These are phyloP conservation scores for Amphibalanus amphitrite DNA, from an alignment of 1,140 invertebrate genomes.

Conservation along the genomic window DNA sequence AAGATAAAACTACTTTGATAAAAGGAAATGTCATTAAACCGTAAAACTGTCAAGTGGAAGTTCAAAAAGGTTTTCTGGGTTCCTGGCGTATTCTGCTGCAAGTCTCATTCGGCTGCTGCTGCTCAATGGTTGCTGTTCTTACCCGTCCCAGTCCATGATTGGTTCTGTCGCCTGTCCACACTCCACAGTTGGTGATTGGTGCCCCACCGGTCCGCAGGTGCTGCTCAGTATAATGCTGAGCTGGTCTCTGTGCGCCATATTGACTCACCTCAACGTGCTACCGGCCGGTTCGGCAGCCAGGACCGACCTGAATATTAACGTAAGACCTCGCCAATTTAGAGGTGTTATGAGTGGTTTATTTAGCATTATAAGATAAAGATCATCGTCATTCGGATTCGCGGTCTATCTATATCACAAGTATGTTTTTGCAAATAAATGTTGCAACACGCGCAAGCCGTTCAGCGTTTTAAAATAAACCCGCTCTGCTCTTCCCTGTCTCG, in stretches of 20 bases:
- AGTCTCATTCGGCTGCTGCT: too few species aligned
- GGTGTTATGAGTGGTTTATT: slow-evolving; percentile 9
- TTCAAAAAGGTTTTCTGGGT: too few species aligned
- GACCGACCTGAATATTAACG: slow-evolving; percentile 49
- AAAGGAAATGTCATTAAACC: too few species aligned
- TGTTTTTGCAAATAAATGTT: background rate
- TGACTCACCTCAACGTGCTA: slow-evolving; percentile 48
- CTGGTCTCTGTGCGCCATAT: slow-evolving; percentile 55
- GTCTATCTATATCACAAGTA: slow-evolving; percentile 9
- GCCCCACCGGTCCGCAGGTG: too few species aligned
- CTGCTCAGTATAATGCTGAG: slow-evolving; percentile 58
- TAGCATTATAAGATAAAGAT: background rate
- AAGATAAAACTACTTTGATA: too few species aligned
- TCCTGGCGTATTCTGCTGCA: too few species aligned
- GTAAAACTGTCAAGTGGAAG: too few species aligned
- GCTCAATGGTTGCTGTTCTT: too few species aligned
- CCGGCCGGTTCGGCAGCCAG: slow-evolving; percentile 48
- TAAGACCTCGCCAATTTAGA: slow-evolving; percentile 11
- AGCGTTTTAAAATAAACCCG: background rate
- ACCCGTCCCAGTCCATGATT: too few species aligned
- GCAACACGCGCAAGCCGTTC: slow-evolving; percentile 1
- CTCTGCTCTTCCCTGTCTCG: too few species aligned
- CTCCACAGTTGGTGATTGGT: too few species aligned
- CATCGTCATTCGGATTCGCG: background rate
- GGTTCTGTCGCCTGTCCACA: too few species aligned